Base-by-base conservation (phyloP, 2,888 invertebrate species). In the Megalurothrips usitatus region DNA sequence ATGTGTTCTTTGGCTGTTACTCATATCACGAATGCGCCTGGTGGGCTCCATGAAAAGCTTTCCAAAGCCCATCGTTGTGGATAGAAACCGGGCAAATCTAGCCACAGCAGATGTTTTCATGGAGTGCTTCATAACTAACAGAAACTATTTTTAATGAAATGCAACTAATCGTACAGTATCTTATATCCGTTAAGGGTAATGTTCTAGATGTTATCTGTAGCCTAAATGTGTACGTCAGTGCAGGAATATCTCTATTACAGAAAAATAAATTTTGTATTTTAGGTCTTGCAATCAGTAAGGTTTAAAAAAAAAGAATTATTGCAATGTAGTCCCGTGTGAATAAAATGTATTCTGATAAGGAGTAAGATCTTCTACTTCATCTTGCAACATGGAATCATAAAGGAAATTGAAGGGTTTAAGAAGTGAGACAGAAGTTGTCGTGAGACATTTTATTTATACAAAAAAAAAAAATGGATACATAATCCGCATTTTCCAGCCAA, bases 401-500 rank as follows among this genome's bases (percentile, higher is more conserved):
- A 6, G 6, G 6, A 43, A 43, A 43, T 2, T 43, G 34, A 43
- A 43, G 34, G 34, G 34, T 43, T 43, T 43, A 4, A 43, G 34
- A 6, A 43, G 2, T 43, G 34, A 43, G 34, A 43, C 34, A 43
- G 34, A 2, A 43, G 6, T 43, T 43, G 34, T 43, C 58, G 17
- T 11, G 17, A 17, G n/a, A 58, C 58, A 58, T 17, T 23, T 75
- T 75, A 26, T 75, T 75, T 75, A 26, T 75, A 23, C 23, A 75
- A 8, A 68, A 26, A 26, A 68, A 63, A 68, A 68, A 68, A 75
- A 75, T 23, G 23, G 26, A 26, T 75, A 26, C 23, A 75, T 75
- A 75, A 75, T 75, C 68, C 68, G 23, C 68, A 26, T 23, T 75
- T 23, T 75, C 68, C 68, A 75, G 68, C 68, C 68, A 75, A 75